Evolutionary conservation across 2,797 vertebrate species (phyloP).

Genomic region (Crotalus adamanteus): DNA sequence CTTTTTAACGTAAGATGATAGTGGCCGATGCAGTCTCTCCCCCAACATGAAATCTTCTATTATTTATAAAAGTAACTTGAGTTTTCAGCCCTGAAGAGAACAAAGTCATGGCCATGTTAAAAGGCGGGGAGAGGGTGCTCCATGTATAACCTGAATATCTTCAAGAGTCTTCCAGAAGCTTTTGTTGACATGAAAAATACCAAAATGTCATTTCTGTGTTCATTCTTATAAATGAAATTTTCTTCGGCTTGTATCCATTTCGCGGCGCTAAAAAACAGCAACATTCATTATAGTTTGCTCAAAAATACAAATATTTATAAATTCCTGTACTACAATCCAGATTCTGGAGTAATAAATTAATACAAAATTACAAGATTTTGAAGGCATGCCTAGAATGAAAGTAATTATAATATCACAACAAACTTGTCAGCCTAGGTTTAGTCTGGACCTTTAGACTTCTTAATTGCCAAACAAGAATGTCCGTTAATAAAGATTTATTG

Average conservation of each 20-base stretch:
- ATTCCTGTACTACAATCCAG: neutral
- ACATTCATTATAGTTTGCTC: neutral
- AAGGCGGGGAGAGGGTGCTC: neutral
- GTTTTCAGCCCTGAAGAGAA: neutral
- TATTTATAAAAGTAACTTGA: neutral
- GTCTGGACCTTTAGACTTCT: neutral
- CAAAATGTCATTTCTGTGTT: neutral
- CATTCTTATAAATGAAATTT: slow-evolving; percentile 90
- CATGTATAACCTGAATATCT: neutral
- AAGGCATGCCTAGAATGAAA: neutral
- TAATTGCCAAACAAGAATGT: neutral
- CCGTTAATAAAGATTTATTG: neutral
- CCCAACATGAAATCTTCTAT: neutral
- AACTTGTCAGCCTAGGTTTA: neutral
- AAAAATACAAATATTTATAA: neutral
- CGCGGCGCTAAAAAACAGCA: slow-evolving; percentile 85
- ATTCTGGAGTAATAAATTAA: neutral
- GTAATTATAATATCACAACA: neutral
- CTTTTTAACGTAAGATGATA: neutral
- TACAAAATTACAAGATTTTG: neutral
- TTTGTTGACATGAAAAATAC: neutral
- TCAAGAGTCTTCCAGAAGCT: neutral
- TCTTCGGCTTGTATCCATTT: slow-evolving; percentile 94
- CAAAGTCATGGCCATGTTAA: neutral
- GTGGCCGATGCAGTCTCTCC: neutral